These are phyloP conservation scores for Gymnopithys bicolor DNA, from an alignment of 2,797 vertebrate species.

Conservation along the genomic window DNA sequence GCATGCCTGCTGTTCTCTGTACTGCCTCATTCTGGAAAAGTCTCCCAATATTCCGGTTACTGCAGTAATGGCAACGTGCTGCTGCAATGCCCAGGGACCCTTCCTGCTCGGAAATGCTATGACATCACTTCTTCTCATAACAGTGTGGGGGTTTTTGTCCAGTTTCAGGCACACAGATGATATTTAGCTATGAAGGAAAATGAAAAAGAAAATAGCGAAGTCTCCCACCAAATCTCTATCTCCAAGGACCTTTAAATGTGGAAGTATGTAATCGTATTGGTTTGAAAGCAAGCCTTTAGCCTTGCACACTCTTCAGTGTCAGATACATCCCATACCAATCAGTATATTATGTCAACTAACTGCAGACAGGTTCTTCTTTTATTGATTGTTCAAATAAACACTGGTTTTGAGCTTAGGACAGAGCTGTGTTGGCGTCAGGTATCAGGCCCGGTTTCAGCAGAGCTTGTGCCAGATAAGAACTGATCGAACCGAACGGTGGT, in stretches of 20 bases:
- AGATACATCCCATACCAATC: background rate
- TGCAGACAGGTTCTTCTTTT: background rate
- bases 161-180: background rate
- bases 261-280: background rate
- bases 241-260: background rate
- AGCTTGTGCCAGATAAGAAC: background rate
- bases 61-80: background rate
- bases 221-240: background rate
- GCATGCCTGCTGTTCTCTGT: background rate
- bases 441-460: background rate
- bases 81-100: background rate
- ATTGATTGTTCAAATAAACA: background rate
- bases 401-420: background rate
- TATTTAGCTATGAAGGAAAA: background rate
- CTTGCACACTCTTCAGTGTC: background rate
- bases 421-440: background rate
- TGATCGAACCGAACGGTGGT: background rate
- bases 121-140: background rate
- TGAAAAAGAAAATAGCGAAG: background rate
- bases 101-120: background rate
- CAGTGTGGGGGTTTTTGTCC: accelerated
- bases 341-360: background rate
- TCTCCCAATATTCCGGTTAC: background rate
- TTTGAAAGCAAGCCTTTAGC: background rate
- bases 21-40: background rate